phyloP scores from a whole-genome alignment of 2,113 vertebrate species.

The Labeo rohita region DNA sequence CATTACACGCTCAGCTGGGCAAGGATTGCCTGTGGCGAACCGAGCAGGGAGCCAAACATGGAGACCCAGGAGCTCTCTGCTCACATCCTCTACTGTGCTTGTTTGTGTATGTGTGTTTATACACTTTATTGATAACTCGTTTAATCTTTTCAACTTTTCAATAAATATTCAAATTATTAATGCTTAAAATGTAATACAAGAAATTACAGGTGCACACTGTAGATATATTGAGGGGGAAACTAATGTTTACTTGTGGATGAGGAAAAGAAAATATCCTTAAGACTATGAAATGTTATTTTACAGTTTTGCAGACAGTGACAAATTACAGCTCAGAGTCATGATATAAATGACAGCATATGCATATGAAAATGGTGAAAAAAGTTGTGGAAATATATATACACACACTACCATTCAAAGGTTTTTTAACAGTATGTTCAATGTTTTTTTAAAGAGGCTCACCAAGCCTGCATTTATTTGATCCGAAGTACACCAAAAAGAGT shows the following conservation, averaged over 20 bases:
- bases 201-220: not conserved
- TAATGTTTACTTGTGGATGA: not conserved
- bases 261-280: not conserved
- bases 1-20: constrained; percentile 55
- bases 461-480: no score
- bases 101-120: constrained; percentile 33
- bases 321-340: not conserved
- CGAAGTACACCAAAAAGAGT: no score
- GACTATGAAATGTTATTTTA: not conserved
- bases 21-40: constrained; percentile 48
- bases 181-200: not conserved
- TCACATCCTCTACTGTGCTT: not conserved
- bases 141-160: not conserved
- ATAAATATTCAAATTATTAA: not conserved
- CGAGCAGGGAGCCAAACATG: constrained; percentile 7
- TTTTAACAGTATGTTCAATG: no score
- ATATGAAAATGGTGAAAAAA: not conserved
- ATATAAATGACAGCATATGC: not conserved
- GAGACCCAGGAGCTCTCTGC: constrained; percentile 23
- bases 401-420: no score
- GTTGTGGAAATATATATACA: no score
- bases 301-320: not conserved
- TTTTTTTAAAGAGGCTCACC: no score
- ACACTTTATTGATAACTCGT: constrained; percentile 13
- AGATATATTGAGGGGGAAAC: not conserved